These are phyloP conservation scores for Eristalinus aeneus DNA, from an alignment of 2,888 invertebrate genomes.

Conservation along the genomic window DNA sequence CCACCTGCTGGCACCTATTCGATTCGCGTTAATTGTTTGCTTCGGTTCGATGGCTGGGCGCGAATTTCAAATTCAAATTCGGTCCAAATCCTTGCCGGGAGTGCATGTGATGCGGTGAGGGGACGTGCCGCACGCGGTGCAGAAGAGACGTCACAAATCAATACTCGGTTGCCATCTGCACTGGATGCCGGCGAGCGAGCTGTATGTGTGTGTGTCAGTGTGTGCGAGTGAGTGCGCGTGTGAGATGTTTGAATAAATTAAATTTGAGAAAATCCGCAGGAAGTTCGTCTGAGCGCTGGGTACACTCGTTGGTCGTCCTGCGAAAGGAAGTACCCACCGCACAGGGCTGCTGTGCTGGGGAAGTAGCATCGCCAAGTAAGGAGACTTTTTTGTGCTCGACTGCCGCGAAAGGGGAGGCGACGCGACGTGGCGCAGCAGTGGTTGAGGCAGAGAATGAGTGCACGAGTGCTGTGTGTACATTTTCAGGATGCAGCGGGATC, in stretches of 20 bases:
- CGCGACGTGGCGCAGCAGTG: too few species aligned
- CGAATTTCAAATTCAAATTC: constrained; percentile 34
- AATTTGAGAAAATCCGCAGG: constrained; percentile 80
- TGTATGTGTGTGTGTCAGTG: background rate
- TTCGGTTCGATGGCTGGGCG: constrained; percentile 21
- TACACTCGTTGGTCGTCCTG: constrained; percentile 28
- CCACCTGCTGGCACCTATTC: constrained; percentile 55
- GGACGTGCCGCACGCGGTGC: constrained; percentile 26
- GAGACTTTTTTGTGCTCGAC: background rate
- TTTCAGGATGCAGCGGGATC: constrained; percentile 34
- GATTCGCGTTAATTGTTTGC: constrained; percentile 57
- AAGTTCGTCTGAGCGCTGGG: constrained; percentile 78
- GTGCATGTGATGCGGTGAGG: constrained; percentile 45
- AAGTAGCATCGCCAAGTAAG: constrained; percentile 16
- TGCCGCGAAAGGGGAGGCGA: background rate
- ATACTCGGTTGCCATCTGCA: constrained; percentile 67
- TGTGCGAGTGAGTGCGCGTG: constrained; percentile 41
- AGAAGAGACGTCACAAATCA: constrained; percentile 61
- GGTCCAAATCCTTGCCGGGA: constrained; percentile 42
- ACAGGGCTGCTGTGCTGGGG: constrained; percentile 1
- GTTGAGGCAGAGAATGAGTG: background rate
- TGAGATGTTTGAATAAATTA: constrained; percentile 79
- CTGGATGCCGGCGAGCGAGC: constrained; percentile 1
- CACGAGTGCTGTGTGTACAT: constrained; percentile 13
- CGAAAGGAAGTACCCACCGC: constrained; percentile 21